A percentile compares a stretch with the other conserved stretches of the same genome.
Conservation (phyloP, 2,113 vertebrate species). For the Hippocampus barbouri region DNA sequence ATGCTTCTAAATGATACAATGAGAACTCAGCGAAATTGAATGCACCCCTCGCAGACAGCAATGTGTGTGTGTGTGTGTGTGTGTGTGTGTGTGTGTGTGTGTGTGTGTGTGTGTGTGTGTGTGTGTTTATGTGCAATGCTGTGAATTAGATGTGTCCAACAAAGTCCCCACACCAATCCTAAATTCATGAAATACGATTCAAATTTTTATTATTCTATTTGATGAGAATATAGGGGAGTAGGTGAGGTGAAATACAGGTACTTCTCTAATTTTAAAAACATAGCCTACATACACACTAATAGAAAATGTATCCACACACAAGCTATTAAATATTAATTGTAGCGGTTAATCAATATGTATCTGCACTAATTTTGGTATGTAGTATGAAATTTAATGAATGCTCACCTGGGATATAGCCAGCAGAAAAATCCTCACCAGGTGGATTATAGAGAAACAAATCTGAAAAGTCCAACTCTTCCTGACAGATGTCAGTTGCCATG, state of each 20-base stretch:
- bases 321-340: not conserved
- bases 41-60: no score
- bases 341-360: not conserved
- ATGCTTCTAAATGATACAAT: no score
- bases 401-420: constrained; percentile 72
- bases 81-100: no score
- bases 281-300: not conserved
- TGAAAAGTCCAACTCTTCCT: constrained; percentile 87
- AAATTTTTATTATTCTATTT: not conserved
- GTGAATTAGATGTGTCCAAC: not conserved
- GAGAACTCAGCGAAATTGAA: no score
- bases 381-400: not conserved
- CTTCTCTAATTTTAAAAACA: not conserved
- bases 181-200: not conserved
- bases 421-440: constrained; percentile 67
- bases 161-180: not conserved
- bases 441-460: constrained; percentile 80
- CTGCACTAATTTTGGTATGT: not conserved
- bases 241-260: not conserved
- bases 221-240: not conserved
- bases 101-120: no score
- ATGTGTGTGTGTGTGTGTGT: no score
- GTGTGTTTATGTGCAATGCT: no score
- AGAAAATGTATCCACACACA: not conserved
- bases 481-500: constrained; percentile 76